Evolutionary conservation across 2,888 invertebrate genomes (phyloP).

Genomic region (Mythimna vitellina): DNA sequence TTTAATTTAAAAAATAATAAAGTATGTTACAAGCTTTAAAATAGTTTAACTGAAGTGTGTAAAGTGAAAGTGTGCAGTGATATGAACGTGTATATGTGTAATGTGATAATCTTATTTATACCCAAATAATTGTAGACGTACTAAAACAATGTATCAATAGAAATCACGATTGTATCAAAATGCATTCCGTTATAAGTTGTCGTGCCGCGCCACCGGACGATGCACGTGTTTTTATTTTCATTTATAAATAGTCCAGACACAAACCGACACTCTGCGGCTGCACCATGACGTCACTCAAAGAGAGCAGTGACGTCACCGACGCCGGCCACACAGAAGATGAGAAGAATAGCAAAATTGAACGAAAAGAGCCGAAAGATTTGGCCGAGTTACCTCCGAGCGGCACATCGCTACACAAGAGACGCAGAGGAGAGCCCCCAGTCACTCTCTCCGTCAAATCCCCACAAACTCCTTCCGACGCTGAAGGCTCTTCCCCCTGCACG

Average conservation of each 20-base stretch:
- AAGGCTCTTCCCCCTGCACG: slow-evolving; percentile 86
- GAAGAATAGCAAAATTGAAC: slow-evolving; percentile 56
- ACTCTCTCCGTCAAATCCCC: slow-evolving; percentile 82
- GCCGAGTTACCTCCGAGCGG: slow-evolving; percentile 84
- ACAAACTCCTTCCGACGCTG: slow-evolving; percentile 83
- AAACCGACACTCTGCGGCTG: slow-evolving; percentile 68
- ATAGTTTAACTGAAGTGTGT: slow-evolving; percentile 55
- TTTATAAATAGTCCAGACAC: slow-evolving; percentile 84
- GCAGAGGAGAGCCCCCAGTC: slow-evolving; percentile 85
- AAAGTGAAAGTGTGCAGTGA: slow-evolving; percentile 51
- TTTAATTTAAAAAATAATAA: slow-evolving; percentile 14
- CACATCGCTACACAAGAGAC: slow-evolving; percentile 85
- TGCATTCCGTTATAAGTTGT: slow-evolving; percentile 84
- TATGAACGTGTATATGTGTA: slow-evolving; percentile 47
- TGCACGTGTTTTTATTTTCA: slow-evolving; percentile 84
- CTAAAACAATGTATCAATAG: slow-evolving; percentile 53
- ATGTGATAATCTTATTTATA: slow-evolving; percentile 53
- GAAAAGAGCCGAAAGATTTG: slow-evolving; percentile 76
- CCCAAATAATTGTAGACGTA: slow-evolving; percentile 40
- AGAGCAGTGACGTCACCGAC: slow-evolving; percentile 80
- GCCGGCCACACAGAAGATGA: slow-evolving; percentile 65
- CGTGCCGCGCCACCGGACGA: slow-evolving; percentile 68
- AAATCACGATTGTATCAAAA: slow-evolving; percentile 65
- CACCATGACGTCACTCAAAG: slow-evolving; percentile 80
- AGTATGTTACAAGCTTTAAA: slow-evolving; percentile 64